A percentile compares a stretch with the other conserved stretches of the same genome.
Conservation (phyloP, 2,888 invertebrate species). For the Portevinia maculata region DNA sequence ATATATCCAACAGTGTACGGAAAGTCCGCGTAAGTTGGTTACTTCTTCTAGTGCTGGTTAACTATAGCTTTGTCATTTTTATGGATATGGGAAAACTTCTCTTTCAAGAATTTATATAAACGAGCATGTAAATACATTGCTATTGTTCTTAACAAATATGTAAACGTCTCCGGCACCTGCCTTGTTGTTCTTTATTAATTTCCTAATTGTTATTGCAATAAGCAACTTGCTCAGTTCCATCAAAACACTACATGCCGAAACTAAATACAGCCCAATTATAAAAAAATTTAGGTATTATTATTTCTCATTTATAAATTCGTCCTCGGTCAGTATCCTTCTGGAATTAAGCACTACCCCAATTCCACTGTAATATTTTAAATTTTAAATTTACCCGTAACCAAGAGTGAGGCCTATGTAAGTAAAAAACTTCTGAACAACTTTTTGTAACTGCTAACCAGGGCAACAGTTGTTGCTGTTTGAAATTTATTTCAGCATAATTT, state of each 20-base stretch:
- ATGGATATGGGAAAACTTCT: too few species aligned
- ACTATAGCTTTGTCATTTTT: too few species aligned
- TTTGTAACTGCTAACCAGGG: not conserved
- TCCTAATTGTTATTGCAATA: not conserved
- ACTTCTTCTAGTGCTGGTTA: too few species aligned
- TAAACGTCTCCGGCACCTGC: not conserved
- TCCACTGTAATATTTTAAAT: slow-evolving; percentile 18
- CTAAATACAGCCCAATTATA: slow-evolving; percentile 19
- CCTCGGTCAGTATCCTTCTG: not conserved
- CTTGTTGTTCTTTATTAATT: not conserved
- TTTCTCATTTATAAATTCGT: slow-evolving; percentile 17
- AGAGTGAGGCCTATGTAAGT: not conserved
- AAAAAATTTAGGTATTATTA: slow-evolving; percentile 12
- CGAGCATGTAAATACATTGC: too few species aligned
- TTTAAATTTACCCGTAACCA: slow-evolving; percentile 8
- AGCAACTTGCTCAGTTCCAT: not conserved
- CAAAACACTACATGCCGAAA: not conserved
- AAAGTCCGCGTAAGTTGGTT: too few species aligned
- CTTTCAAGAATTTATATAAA: too few species aligned
- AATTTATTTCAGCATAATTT: slow-evolving; percentile 53
- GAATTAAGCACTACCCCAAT: not conserved
- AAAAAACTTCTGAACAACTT: slow-evolving; percentile 28
- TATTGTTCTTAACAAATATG: too few species aligned
- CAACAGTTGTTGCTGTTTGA: slow-evolving; percentile 40
- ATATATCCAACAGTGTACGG: too few species aligned